Percentiles rank a stretch among this genome's conserved stretches.
Conservation (phyloP, 1,140 invertebrate species). For the Macrobrachium nipponense region DNA sequence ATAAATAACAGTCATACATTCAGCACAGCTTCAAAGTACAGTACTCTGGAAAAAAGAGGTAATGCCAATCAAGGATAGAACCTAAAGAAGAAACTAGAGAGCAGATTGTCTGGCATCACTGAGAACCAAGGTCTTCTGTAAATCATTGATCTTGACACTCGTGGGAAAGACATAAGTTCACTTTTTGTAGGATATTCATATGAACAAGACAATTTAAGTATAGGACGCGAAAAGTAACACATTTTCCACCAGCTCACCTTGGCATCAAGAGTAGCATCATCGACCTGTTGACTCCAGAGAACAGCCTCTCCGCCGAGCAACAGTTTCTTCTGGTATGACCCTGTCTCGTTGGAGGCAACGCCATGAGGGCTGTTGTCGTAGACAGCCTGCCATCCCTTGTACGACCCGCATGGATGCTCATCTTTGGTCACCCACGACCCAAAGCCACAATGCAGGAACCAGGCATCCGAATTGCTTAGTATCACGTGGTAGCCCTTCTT, state of each 20-base stretch:
- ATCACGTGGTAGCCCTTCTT: conserved; percentile 80
- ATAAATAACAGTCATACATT: too few relatives aligned
- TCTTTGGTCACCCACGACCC: conserved; percentile 74
- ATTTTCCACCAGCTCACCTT: conserved; percentile 32
- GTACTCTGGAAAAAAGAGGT: too few relatives aligned
- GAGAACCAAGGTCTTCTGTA: too few relatives aligned
- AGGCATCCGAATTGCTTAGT: conserved; percentile 85
- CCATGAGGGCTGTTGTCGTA: conserved; percentile 80
- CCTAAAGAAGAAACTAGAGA: too few relatives aligned
- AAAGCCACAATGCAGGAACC: conserved; percentile 86
- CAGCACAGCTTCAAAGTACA: too few relatives aligned
- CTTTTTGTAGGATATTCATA: background rate
- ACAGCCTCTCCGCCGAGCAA: conserved; percentile 80
- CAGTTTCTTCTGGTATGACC: conserved; percentile 69
- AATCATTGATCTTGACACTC: too few relatives aligned
- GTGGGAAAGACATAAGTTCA: too few relatives aligned
- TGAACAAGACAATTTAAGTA: background rate
- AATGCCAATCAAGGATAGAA: too few relatives aligned
- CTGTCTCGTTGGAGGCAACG: conserved; percentile 67
- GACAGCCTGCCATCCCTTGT: conserved; percentile 88
- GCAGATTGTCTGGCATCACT: too few relatives aligned
- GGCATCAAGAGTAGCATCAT: conserved; percentile 39
- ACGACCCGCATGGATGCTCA: conserved; percentile 78
- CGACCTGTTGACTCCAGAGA: conserved; percentile 86
- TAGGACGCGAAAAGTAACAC: too few relatives aligned